phyloP scores from a whole-genome alignment of 2,797 vertebrate species.

The Taeniopygia guttata region DNA sequence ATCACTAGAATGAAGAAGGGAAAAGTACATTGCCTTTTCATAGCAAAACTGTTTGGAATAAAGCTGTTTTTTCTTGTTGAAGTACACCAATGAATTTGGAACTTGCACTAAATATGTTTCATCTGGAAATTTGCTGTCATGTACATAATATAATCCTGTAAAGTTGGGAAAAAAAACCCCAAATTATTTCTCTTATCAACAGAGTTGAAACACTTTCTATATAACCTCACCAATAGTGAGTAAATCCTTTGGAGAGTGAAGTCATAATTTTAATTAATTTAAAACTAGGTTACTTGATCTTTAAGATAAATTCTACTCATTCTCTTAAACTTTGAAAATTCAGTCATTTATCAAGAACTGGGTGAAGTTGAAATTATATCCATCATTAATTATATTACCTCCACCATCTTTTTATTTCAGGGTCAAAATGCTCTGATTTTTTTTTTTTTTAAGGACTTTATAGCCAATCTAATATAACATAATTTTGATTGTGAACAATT shows the following conservation, averaged over 20 bases:
- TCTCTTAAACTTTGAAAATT: neutral
- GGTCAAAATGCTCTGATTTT: neutral
- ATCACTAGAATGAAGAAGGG: neutral
- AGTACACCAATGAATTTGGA: neutral
- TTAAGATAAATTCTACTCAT: neutral
- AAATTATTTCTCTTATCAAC: too few relatives aligned
- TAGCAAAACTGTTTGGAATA: neutral
- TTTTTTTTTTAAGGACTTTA: neutral
- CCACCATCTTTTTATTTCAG: neutral
- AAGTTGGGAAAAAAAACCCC: neutral
- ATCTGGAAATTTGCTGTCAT: neutral
- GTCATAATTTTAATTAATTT: neutral
- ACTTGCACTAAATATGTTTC: neutral
- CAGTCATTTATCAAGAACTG: neutral
- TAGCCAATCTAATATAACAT: neutral
- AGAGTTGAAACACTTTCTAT: neutral
- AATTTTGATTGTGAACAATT: conserved; percentile 5
- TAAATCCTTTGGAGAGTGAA: neutral
- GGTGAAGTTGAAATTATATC: neutral
- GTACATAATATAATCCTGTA: neutral
- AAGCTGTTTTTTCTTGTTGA: neutral
- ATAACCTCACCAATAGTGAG: neutral
- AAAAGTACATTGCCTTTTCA: neutral
- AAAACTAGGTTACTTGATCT: neutral
- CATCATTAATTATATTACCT: neutral